Evolutionary conservation across 2,113 vertebrate genomes (phyloP).

Genomic region (Anhinga anhinga): DNA sequence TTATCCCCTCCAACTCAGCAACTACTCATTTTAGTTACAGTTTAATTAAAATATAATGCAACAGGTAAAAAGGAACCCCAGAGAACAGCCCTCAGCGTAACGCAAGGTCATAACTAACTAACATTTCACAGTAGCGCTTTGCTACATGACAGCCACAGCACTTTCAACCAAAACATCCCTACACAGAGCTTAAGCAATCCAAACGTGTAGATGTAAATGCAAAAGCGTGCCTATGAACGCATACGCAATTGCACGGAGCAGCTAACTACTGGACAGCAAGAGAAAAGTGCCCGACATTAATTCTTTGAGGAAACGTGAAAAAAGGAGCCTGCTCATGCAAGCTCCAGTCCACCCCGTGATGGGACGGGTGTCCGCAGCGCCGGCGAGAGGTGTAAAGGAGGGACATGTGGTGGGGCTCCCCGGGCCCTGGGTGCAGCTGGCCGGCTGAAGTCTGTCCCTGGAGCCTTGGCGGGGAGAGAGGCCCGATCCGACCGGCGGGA

Average conservation of each 20-base stretch:
- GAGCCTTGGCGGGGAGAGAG: neutral
- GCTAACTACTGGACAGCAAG: neutral
- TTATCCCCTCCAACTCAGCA: neutral
- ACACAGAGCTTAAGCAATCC: neutral
- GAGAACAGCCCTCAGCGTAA: neutral
- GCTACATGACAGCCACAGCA: neutral
- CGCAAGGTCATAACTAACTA: neutral
- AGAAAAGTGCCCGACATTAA: neutral
- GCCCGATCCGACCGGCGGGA: neutral
- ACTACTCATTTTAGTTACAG: neutral
- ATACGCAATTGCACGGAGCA: rapidly evolving
- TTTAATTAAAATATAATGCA: neutral
- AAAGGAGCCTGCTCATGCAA: rapidly evolving
- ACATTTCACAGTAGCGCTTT: neutral
- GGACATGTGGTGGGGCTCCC: neutral
- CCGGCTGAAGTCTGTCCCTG: rapidly evolving
- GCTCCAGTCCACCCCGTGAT: rapidly evolving
- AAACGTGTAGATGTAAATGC: rapidly evolving
- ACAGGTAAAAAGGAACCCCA: neutral
- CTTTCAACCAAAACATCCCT: neutral
- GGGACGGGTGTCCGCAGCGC: neutral
- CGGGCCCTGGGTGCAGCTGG: neutral
- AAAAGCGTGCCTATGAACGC: rapidly evolving
- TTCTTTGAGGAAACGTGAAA: neutral
- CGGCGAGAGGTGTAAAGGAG: neutral